These are phyloP conservation scores for Theocolax elegans DNA, from an alignment of 1,140 invertebrate species.

Conservation along the genomic window DNA sequence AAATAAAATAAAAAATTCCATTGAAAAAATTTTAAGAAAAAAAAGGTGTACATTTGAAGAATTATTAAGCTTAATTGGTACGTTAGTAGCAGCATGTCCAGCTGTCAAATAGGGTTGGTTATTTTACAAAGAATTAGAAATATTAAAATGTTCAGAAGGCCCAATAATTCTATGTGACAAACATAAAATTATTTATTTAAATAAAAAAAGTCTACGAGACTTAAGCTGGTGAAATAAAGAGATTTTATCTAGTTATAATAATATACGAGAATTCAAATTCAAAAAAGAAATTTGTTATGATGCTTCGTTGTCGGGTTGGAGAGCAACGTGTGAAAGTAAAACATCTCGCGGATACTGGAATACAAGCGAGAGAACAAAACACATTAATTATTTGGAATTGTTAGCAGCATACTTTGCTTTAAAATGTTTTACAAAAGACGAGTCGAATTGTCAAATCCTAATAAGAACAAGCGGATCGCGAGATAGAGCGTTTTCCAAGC, in stretches of 20 bases:
- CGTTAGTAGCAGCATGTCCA: conserved; percentile 43
- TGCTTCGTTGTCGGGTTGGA: not conserved
- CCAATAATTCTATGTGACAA: conserved; percentile 8
- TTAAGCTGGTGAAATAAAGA: conserved; percentile 12
- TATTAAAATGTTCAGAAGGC: conserved; percentile 31
- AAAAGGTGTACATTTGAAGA: too few relatives aligned
- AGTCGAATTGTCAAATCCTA: conserved; percentile 19
- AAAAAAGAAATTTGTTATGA: conserved; percentile 11
- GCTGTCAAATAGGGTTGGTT: conserved; percentile 45
- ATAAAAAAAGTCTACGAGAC: not conserved
- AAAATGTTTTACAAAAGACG: not conserved
- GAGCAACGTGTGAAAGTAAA: not conserved
- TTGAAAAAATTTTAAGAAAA: conserved; percentile 38
- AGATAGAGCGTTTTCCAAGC: too few relatives aligned
- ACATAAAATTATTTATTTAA: not conserved
- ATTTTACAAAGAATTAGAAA: conserved; percentile 45
- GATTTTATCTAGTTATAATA: not conserved
- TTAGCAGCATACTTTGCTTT: not conserved
- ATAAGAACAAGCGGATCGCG: too few relatives aligned
- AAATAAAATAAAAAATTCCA: too few relatives aligned
- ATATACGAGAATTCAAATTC: not conserved
- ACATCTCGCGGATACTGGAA: not conserved
- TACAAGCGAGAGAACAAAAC: not conserved
- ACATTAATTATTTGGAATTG: conserved; percentile 8
- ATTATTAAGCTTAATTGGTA: conserved; percentile 18